Evolutionary conservation across 2,888 invertebrate species (phyloP), one percentile per base, ranked within the genome.

Genomic region (Lysandra bellargus): DNA sequence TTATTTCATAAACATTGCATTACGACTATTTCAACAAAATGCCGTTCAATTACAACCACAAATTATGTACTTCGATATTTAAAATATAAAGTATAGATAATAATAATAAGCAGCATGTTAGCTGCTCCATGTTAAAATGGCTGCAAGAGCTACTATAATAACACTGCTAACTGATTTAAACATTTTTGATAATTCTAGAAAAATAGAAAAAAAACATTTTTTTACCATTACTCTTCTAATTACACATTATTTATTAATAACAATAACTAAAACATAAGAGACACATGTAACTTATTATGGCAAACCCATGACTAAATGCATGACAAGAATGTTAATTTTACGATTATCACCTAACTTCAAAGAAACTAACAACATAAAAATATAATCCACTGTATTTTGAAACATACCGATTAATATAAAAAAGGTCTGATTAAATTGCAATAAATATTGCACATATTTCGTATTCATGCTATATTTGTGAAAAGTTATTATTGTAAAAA

Each of bases 21-120:
- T 76, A 76, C 53, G 30, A 33, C 76, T 76, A 76, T 76, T 57
- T 76, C 12, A 75, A 49, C 49, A 75, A 75, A 75, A 75, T 49
- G 44, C 23, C 23, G 12, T 23, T 49, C 30, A 4, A 75, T 49
- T 75, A 75, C 75, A 44, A 30, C 75, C 75, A 75, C 44, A 57
- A 69, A 69, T 14, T 5, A 69, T 14, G 6, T 12, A 64, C 3
- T 40, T 37, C 3, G 44, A 53, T 53, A 69, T 14, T 33, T 64
- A 64, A 30, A 23, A 23, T 61, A n/a, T 61, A 30, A 30, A 49
- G 14, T 61, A 64, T 64, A 64, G 7, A 23, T 9, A 23, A 30
- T 9, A n/a, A 61, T 61, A 61, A 61, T 30, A 64, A 64, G 3
- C 64, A 64, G 64, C 64, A 30, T 64, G 7, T 30, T 30, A 64